phyloP scores from a whole-genome alignment of 2,797 vertebrate genomes.

The Coregonus sp. region DNA sequence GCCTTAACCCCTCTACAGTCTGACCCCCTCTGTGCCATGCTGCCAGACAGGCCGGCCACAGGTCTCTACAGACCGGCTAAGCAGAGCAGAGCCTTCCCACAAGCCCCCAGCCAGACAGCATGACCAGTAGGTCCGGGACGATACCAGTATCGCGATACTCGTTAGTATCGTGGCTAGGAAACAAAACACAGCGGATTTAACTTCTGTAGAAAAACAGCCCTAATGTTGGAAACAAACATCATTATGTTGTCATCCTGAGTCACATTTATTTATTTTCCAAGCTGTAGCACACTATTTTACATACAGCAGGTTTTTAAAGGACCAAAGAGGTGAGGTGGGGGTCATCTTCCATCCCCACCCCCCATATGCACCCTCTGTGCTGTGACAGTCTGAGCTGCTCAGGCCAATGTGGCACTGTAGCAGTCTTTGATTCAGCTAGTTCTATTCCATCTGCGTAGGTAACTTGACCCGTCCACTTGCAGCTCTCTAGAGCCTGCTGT shows the following conservation, averaged over 20 bases:
- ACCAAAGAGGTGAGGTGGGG: constrained; percentile 49
- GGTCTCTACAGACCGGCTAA: constrained; percentile 23
- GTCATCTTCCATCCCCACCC: constrained; percentile 43
- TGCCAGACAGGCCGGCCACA: constrained; percentile 27
- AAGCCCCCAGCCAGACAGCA: constrained; percentile 13
- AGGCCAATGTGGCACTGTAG: constrained; percentile 25
- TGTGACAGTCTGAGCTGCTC: constrained; percentile 57
- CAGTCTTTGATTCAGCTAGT: constrained; percentile 59
- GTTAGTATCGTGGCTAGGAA: too few relatives aligned
- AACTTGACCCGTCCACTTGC: constrained; percentile 60
- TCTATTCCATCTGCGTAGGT: constrained; percentile 54
- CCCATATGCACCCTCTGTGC: constrained; percentile 29
- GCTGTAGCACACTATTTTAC: too few relatives aligned
- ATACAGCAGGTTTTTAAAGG: too few relatives aligned
- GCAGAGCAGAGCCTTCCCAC: constrained; percentile 14
- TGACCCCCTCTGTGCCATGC: background rate
- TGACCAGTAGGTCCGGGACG: background rate
- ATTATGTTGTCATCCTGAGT: too few relatives aligned
- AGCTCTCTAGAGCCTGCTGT: constrained; percentile 59
- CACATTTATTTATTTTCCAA: too few relatives aligned
- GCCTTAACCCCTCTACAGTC: background rate
- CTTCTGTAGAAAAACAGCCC: too few relatives aligned
- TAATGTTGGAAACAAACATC: too few relatives aligned
- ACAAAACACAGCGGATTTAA: too few relatives aligned
- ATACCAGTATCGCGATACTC: too few relatives aligned